Evolutionary conservation across 2,113 vertebrate genomes (phyloP).

Genomic region (Eira barbara): DNA sequence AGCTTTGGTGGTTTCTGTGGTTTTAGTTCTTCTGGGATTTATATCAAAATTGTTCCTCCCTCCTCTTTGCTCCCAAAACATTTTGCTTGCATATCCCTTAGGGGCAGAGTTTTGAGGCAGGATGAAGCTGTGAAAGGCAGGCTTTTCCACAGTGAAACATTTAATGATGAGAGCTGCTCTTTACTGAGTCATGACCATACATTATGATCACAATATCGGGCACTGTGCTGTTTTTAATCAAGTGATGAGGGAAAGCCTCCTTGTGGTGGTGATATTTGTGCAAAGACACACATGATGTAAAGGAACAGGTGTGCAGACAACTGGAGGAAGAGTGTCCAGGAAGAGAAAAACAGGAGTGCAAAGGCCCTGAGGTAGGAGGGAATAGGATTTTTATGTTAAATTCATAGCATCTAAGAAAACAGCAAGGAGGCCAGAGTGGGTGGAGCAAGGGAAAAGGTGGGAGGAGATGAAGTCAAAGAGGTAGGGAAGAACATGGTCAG

Average conservation of each 20-base stretch:
- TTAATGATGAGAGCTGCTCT: background rate
- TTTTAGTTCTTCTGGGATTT: slow-evolving; percentile 42
- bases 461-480: background rate
- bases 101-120: background rate
- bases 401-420: background rate
- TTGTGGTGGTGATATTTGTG: background rate
- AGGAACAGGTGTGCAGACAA: background rate
- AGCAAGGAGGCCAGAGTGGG: background rate
- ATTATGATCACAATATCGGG: background rate
- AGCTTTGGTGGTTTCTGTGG: slow-evolving; percentile 55
- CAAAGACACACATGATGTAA: background rate
- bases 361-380: background rate
- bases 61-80: background rate
- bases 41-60: slow-evolving; percentile 23
- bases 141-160: background rate
- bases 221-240: background rate
- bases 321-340: background rate
- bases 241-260: background rate
- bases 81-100: background rate
- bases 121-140: background rate
- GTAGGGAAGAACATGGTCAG: background rate
- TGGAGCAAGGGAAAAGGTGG: background rate
- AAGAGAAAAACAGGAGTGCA: background rate
- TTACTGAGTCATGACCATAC: background rate
- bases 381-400: background rate